Evolutionary conservation across 2,113 vertebrate genomes (phyloP), one percentile per base, ranked within the genome.

Genomic region (Arenaria interpres): DNA sequence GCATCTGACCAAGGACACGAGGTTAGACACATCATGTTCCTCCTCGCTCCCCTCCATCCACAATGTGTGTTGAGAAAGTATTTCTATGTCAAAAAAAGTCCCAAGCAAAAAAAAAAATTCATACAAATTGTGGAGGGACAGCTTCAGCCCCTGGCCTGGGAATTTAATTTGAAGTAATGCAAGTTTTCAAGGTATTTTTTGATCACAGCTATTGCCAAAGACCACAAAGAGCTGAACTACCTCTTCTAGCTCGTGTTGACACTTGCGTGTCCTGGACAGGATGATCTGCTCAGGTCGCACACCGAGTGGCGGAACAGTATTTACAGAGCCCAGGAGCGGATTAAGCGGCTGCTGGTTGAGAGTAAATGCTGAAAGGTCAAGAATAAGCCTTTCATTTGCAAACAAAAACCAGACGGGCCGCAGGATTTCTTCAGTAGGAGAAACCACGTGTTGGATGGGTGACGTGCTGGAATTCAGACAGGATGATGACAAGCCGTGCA

Each of bases 61-160:
- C 10, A 45, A 7, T 0, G 0, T 9, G 51, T 16, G 8, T 28
- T 53, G 51, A 53, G 51, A 14, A 41, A 63, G 14, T 12, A 10
- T 21, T 35, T 23, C 13, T 35, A 51, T 5, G 7, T 9, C 11
- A 23, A 24, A 45, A 46, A 74, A 59, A 53, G 8, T 19, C 28
- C 33, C 32, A 30, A 32, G 39, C 20, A 54, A 28, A 63, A 60
- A 28, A 27, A 27, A 13, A 73, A 68, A 45, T 27, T 27, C 5
- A 14, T 60, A 46, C 24, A 32, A 43, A 14, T 1, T 7, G 28
- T 4, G 7, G 9, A 41, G 23, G 1, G 4, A 43, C 6, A 9
- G 14, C 37, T 83, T 48, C 46, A 35, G 21, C 21, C 32, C 37
- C 24, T 37, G 32, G 17, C 17, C 27, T 19, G 51, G 33, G 35